These are phyloP conservation scores for Neodiprion fabricii DNA, from an alignment of 1,140 invertebrate species.

Conservation along the genomic window DNA sequence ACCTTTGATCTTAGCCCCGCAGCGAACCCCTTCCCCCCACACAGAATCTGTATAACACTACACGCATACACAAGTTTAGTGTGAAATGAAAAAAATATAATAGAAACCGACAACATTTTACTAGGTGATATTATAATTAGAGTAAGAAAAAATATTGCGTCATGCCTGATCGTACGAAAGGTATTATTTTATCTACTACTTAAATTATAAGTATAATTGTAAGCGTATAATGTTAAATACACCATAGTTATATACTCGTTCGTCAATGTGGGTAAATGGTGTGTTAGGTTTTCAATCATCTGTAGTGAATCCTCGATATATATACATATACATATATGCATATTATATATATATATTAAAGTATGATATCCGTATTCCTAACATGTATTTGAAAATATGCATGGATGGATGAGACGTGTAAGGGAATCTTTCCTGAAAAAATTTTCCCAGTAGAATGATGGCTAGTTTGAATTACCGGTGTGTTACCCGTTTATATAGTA, in stretches of 20 bases:
- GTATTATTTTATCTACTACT: slow-evolving; percentile 8
- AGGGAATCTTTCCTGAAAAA: not conserved
- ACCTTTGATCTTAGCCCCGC: not conserved
- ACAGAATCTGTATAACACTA: too few relatives aligned
- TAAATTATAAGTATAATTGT: not conserved
- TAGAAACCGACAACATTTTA: not conserved
- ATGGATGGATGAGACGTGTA: not conserved
- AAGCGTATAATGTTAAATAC: not conserved
- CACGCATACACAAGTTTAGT: too few relatives aligned
- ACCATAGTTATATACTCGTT: too few relatives aligned
- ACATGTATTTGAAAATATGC: too few relatives aligned
- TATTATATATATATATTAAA: too few relatives aligned
- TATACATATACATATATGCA: too few relatives aligned
- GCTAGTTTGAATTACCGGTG: not conserved
- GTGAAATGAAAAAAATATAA: too few relatives aligned
- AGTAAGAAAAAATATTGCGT: not conserved
- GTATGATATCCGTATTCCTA: too few relatives aligned
- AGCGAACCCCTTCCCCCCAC: too few relatives aligned
- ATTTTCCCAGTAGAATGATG: not conserved
- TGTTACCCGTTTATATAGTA: not conserved
- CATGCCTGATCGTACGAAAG: not conserved
- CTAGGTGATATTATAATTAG: not conserved
- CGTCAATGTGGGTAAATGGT: too few relatives aligned
- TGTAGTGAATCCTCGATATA: too few relatives aligned
- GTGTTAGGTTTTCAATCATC: too few relatives aligned